These are phyloP conservation scores for Meghimatium bilineatum DNA, from an alignment of 2,888 invertebrate species.

Conservation along the genomic window DNA sequence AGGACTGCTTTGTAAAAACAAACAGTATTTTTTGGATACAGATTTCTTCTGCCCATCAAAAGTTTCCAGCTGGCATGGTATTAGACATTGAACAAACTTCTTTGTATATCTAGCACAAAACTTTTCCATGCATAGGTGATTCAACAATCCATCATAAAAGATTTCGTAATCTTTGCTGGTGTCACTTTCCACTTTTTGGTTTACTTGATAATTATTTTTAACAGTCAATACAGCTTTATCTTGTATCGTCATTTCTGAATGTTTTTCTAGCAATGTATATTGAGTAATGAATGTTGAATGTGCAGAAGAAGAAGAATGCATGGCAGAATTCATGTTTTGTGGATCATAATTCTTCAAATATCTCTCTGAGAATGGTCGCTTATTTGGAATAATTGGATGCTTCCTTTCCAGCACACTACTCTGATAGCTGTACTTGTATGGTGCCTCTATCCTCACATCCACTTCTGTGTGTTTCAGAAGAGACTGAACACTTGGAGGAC, in stretches of 20 bases:
- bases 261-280: no score
- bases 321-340: no score
- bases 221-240: no score
- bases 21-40: neutral
- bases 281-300: no score
- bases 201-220: neutral
- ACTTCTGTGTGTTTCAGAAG: conserved; percentile 41
- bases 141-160: neutral
- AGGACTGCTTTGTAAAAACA: neutral
- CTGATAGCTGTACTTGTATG: conserved; percentile 30
- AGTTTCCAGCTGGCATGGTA: neutral
- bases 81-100: neutral
- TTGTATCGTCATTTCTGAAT: no score
- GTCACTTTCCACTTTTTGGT: neutral
- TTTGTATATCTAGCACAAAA: neutral
- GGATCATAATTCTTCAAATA: no score
- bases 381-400: neutral
- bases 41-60: no score
- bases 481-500: conserved; percentile 49
- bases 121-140: neutral
- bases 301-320: no score
- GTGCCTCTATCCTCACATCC: conserved; percentile 1
- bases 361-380: no score
- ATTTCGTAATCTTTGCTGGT: neutral
- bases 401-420: neutral